Conservation (phyloP, 2,797 vertebrate genomes). For the Protonibea diacanthus region DNA sequence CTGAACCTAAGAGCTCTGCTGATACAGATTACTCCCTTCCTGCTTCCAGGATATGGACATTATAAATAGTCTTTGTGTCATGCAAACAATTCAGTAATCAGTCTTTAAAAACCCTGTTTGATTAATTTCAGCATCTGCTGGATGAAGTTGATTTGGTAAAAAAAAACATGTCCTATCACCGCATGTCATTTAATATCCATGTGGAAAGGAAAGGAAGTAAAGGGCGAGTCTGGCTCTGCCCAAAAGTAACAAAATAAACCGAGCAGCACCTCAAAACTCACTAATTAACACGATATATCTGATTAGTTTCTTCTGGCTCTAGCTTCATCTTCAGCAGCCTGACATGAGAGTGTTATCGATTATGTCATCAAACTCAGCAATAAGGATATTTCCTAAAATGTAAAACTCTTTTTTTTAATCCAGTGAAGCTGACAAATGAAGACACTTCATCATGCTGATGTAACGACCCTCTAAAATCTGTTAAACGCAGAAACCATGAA, state of each 20-base stretch:
- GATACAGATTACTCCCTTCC: conserved; percentile 14
- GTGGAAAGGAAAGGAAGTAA: neutral
- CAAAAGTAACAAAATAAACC: neutral
- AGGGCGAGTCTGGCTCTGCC: neutral
- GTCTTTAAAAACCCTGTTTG: neutral
- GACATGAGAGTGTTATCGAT: neutral
- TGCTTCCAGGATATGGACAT: neutral
- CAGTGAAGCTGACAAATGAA: neutral
- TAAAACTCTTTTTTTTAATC: neutral
- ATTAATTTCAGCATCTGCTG: too few species aligned
- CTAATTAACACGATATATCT: neutral
- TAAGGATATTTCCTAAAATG: too few species aligned
- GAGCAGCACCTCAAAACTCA: neutral
- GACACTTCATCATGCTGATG: neutral
- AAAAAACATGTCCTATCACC: neutral
- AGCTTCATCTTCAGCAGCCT: neutral
- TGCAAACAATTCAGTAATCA: neutral
- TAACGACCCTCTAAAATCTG: neutral
- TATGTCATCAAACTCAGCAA: too few species aligned
- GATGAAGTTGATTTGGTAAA: neutral
- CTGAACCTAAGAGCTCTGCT: neutral
- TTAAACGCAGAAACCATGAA: neutral
- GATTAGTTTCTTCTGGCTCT: neutral
- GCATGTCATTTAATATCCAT: neutral
- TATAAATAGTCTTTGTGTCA: conserved; percentile 1